Percentiles rank a stretch among this genome's conserved stretches.
These are phyloP conservation scores for Eupelmus urozonus DNA, from an alignment of 2,888 invertebrate species.

Conservation along the genomic window DNA sequence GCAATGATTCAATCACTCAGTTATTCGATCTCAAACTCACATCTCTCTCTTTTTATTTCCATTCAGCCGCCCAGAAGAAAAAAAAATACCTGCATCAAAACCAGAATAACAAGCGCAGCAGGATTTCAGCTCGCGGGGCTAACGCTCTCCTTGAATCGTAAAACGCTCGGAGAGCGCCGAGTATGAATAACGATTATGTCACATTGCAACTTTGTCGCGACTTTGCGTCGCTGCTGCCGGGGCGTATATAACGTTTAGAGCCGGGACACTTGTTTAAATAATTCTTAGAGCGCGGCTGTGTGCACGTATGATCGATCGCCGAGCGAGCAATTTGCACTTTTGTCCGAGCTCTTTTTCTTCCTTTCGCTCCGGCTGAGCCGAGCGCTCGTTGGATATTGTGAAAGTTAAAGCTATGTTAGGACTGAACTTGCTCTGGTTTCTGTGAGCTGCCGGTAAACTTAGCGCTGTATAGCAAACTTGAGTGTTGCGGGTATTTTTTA, in stretches of 20 bases:
- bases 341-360: background rate
- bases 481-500: too few species aligned
- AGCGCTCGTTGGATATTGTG: background rate
- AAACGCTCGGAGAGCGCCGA: conserved; percentile 11
- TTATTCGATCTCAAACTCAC: conserved; percentile 8
- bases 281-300: background rate
- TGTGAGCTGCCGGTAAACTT: too few species aligned
- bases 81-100: too few species aligned
- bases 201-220: conserved; percentile 37
- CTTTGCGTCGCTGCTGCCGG: conserved; percentile 4
- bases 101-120: conserved; percentile 38
- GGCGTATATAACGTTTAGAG: too few species aligned
- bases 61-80: conserved; percentile 10
- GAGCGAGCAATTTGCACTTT: too few species aligned
- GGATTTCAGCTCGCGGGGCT: conserved; percentile 26
- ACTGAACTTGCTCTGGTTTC: too few species aligned
- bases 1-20: conserved; percentile 19
- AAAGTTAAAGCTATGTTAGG: too few species aligned
- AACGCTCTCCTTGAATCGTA: conserved; percentile 30
- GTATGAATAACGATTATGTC: conserved; percentile 49
- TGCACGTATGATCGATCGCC: too few species aligned
- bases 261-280: conserved; percentile 31
- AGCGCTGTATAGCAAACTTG: too few species aligned
- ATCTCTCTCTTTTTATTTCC: background rate
- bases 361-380: background rate